Conservation (phyloP, 2,797 vertebrate genomes). For the Falco berigora region DNA sequence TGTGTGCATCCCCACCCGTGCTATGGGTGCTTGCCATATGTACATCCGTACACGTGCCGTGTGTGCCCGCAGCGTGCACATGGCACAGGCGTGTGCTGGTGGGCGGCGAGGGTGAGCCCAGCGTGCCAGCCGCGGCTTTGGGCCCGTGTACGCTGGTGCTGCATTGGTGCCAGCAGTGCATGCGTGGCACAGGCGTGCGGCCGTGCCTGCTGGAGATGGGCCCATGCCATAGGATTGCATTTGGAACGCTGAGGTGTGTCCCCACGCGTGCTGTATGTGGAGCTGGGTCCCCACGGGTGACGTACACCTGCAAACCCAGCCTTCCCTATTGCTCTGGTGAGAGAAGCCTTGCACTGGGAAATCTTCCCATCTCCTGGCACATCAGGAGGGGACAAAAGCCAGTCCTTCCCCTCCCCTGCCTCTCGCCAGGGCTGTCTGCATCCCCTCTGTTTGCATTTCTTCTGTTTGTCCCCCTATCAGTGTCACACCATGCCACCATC, state of each 20-base stretch:
- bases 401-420: neutral
- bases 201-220: neutral
- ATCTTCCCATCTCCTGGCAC: neutral
- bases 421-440: neutral
- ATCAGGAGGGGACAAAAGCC: neutral
- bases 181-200: neutral
- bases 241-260: neutral
- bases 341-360: rapidly evolving
- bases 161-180: rapidly evolving
- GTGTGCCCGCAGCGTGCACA: rapidly evolving
- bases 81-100: neutral
- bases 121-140: neutral
- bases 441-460: neutral
- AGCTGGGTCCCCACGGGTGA: too few relatives aligned
- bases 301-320: rapidly evolving
- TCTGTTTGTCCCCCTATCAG: neutral
- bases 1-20: neutral
- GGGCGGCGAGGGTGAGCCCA: rapidly evolving
- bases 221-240: rapidly evolving
- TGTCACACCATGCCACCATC: rapidly evolving
- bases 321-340: rapidly evolving
- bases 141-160: neutral
- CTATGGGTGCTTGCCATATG: too few relatives aligned
- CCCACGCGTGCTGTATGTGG: rapidly evolving
- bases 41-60: neutral